phyloP scores from a whole-genome alignment of 2,113 vertebrate species.

The Emberiza fucata region DNA sequence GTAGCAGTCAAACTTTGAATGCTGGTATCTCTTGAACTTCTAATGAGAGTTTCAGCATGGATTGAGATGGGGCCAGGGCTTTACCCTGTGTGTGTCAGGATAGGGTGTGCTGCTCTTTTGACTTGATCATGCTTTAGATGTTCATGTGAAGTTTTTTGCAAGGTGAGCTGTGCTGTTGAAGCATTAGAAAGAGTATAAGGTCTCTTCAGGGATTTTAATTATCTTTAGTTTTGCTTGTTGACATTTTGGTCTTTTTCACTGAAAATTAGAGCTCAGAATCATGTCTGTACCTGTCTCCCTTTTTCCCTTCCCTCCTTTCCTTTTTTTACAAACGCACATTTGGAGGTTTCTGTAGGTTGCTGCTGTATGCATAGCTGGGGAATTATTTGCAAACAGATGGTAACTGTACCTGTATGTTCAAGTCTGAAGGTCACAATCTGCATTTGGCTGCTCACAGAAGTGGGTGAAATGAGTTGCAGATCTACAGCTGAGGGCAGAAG shows the following conservation, averaged over 20 bases:
- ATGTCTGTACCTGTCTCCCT: background rate
- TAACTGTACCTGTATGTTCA: background rate
- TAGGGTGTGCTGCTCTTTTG: conserved; percentile 1
- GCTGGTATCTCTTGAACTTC: background rate
- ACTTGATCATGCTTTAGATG: background rate
- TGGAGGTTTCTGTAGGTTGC: background rate
- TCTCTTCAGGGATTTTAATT: conserved; percentile 35
- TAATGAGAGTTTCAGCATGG: background rate
- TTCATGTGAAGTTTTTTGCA: background rate
- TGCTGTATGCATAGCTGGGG: background rate
- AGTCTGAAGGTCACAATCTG: conserved; percentile 5
- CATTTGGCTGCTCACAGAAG: background rate
- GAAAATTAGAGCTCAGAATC: background rate
- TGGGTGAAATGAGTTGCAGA: background rate
- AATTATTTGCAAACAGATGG: background rate
- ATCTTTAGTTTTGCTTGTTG: background rate
- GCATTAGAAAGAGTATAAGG: background rate
- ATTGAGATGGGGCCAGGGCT: background rate
- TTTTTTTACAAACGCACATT: background rate
- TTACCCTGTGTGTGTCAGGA: background rate
- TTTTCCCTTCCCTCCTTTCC: background rate
- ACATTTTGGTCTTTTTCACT: background rate
- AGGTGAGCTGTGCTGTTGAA: background rate
- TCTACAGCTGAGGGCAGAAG: conserved; percentile 7
- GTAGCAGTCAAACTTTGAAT: background rate